These are phyloP conservation scores for Holacanthella duospinosa DNA, from an alignment of 2,888 invertebrate species.

Conservation along the genomic window DNA sequence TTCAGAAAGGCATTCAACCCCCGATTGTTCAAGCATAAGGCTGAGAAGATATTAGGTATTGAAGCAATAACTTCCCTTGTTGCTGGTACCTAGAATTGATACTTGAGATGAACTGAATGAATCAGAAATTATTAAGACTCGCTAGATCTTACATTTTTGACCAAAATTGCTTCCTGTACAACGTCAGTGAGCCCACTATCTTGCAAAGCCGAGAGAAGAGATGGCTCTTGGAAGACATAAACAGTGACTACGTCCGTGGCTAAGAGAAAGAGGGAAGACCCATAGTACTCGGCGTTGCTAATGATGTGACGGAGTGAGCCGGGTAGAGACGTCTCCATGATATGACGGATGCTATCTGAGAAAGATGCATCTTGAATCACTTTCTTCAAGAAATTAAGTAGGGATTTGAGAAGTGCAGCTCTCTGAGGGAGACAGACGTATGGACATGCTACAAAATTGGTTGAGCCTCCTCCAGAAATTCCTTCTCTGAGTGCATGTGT, in stretches of 20 bases:
- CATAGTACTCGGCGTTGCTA: slow-evolving; percentile 80
- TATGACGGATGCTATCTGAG: slow-evolving; percentile 66
- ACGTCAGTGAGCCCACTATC: slow-evolving; percentile 75
- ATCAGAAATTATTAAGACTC: not conserved
- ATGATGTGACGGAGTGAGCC: slow-evolving; percentile 69
- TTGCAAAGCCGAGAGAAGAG: slow-evolving; percentile 69
- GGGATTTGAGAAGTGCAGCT: slow-evolving; percentile 72
- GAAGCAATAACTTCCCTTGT: slow-evolving; percentile 68
- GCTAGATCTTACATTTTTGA: slow-evolving; percentile 62
- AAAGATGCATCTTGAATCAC: slow-evolving; percentile 69
- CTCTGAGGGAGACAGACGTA: slow-evolving; percentile 66
- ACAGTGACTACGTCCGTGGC: slow-evolving; percentile 78
- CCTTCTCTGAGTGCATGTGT: too few relatives aligned
- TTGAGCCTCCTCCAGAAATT: slow-evolving; percentile 23
- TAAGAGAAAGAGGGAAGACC: slow-evolving; percentile 68
- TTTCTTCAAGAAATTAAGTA: slow-evolving; percentile 80
- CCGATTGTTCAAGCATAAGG: slow-evolving; percentile 68
- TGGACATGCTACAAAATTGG: slow-evolving; percentile 39
- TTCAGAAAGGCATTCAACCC: slow-evolving; percentile 67
- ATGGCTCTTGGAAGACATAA: slow-evolving; percentile 72
- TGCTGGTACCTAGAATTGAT: slow-evolving; percentile 48
- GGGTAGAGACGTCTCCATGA: slow-evolving; percentile 76
- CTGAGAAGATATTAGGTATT: slow-evolving; percentile 75
- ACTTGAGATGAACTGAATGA: not conserved
- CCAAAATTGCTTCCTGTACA: slow-evolving; percentile 67